phyloP scores from a whole-genome alignment of 2,888 invertebrate species.

The Anodontia alba region DNA sequence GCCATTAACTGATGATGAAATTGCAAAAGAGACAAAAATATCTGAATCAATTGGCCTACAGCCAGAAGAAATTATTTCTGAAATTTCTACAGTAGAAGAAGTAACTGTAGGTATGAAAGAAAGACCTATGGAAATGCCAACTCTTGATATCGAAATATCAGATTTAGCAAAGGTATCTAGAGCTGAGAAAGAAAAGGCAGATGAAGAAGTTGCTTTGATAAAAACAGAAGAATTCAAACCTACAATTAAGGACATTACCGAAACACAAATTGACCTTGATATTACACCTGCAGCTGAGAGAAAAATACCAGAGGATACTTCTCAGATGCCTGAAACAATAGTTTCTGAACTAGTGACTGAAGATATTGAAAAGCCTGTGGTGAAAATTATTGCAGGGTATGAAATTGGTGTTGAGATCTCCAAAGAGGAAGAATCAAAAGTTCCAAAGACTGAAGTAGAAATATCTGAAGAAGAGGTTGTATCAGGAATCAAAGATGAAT shows the following conservation, averaged over 20 bases:
- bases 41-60: no score
- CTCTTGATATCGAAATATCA: slow-evolving; percentile 17
- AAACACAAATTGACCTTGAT: neutral
- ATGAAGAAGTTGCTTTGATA: neutral
- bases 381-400: neutral
- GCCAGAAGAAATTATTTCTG: no score
- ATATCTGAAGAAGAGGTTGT: slow-evolving; percentile 9
- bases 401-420: neutral
- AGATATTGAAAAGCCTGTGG: neutral
- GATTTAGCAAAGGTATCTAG: slow-evolving; percentile 19
- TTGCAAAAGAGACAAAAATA: no score
- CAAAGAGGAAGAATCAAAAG: slow-evolving; percentile 12
- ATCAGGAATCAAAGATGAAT: slow-evolving; percentile 12
- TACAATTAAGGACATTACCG: neutral
- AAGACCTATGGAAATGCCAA: slow-evolving; percentile 3
- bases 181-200: slow-evolving; percentile 3
- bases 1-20: neutral
- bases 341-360: slow-evolving; percentile 18
- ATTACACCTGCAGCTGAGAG: neutral
- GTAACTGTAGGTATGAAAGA: neutral
- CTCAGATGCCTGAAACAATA: neutral
- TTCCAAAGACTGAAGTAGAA: neutral
- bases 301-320: neutral
- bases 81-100: neutral
- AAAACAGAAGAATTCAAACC: neutral